Conservation (phyloP, 2,113 vertebrate genomes). For the Limnothrissa miodon region DNA sequence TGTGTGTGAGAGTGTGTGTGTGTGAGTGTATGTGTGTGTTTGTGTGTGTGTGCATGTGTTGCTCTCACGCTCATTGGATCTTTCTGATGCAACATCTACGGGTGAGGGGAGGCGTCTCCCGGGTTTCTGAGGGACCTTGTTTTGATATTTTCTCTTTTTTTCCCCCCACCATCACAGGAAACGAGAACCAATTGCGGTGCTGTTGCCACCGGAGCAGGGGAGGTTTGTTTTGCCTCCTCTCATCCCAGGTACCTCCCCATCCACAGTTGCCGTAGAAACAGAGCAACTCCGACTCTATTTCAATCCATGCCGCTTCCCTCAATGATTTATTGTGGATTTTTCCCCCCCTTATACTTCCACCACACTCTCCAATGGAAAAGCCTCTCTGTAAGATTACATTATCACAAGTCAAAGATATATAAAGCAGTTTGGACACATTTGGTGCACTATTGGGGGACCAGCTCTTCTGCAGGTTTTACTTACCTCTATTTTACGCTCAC, state of each 20-base stretch:
- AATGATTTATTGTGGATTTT: conserved; percentile 1
- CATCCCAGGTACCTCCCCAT: conserved; percentile 74
- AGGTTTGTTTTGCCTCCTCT: conserved; percentile 75
- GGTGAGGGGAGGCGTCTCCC: conserved; percentile 61
- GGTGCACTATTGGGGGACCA: background rate
- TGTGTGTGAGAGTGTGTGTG: conserved; percentile 34
- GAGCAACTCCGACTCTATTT: conserved; percentile 80
- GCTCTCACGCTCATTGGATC: conserved; percentile 64
- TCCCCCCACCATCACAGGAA: conserved; percentile 66
- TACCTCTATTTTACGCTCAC: background rate
- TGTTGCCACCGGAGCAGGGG: conserved; percentile 77
- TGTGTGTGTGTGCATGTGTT: conserved; percentile 47
- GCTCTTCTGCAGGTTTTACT: background rate
- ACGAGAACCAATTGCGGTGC: conserved; percentile 77
- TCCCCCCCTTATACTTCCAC: background rate
- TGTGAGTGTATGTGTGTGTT: conserved; percentile 37
- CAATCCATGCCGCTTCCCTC: conserved; percentile 71
- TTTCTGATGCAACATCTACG: conserved; percentile 79
- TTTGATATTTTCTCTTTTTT: conserved; percentile 65
- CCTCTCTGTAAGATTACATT: conserved; percentile 14
- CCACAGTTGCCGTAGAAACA: conserved; percentile 82
- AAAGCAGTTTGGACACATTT: conserved; percentile 10
- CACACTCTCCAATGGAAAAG: background rate
- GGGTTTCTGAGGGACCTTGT: conserved; percentile 71
- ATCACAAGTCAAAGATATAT: conserved; percentile 6